Conservation (phyloP, 2,113 vertebrate genomes). For the Rhodinocichla rosea region DNA sequence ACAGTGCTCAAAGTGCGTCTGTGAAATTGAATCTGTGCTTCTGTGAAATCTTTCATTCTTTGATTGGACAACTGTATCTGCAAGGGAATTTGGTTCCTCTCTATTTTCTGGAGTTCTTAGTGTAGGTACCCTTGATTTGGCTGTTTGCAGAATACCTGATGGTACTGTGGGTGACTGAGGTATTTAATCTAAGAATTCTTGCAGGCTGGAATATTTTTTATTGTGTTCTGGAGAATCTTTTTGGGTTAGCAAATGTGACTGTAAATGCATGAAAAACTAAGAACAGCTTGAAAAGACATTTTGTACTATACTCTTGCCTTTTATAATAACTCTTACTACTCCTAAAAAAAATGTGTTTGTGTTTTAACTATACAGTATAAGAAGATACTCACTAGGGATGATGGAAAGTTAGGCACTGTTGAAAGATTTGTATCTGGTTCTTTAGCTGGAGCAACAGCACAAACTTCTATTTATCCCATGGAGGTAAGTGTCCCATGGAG, state of each 20-base stretch:
- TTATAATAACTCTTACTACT: not conserved
- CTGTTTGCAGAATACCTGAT: not conserved
- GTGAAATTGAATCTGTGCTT: not conserved
- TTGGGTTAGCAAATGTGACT: not conserved
- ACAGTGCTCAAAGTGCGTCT: not conserved
- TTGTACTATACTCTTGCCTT: not conserved
- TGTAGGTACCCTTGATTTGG: not conserved
- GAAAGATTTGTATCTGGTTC: conserved; percentile 93
- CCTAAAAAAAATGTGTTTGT: not conserved
- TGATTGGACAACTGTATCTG: not conserved
- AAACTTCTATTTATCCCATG: conserved; percentile 95
- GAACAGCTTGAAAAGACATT: not conserved
- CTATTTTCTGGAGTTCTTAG: not conserved
- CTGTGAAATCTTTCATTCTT: not conserved
- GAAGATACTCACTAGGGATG: conserved; percentile 84
- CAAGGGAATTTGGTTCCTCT: not conserved
- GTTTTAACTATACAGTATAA: conserved; percentile 81
- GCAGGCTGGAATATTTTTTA: not conserved
- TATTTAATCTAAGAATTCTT: not conserved
- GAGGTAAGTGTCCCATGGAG: conserved; percentile 80
- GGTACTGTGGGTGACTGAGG: not conserved
- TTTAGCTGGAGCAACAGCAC: conserved; percentile 91
- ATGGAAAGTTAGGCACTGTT: conserved; percentile 79
- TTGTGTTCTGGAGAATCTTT: not conserved
- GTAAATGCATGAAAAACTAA: not conserved